These are phyloP conservation scores for Takifugu bimaculatus DNA, from an alignment of 2,113 vertebrate species.

Conservation along the genomic window DNA sequence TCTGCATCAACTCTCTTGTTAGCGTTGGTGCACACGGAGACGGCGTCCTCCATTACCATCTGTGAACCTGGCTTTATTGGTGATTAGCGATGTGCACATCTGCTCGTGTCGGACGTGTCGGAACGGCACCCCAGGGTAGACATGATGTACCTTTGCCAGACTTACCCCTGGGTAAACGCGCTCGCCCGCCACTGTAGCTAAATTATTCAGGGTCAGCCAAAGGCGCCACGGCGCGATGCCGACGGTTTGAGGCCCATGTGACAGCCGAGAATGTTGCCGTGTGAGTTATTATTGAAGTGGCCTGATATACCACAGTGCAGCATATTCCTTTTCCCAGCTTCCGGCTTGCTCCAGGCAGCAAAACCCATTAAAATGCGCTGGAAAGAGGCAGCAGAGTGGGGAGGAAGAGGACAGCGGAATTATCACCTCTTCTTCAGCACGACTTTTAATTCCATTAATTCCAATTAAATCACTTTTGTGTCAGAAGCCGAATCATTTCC, in stretches of 20 bases:
- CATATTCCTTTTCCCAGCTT: conserved; percentile 36
- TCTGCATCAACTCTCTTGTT: conserved; percentile 23
- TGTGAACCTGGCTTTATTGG: conserved; percentile 29
- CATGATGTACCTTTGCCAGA: conserved; percentile 48
- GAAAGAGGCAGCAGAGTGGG: conserved; percentile 46
- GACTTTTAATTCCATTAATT: conserved; percentile 46
- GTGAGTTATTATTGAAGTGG: conserved; percentile 58
- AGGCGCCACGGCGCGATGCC: conserved; percentile 42
- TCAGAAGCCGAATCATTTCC: conserved; percentile 29
- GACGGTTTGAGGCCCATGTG: conserved; percentile 54
- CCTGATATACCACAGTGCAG: conserved; percentile 47
- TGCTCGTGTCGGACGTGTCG: conserved; percentile 38
- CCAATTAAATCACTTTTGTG: conserved; percentile 43
- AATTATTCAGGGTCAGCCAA: conserved; percentile 59
- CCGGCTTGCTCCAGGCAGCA: conserved; percentile 54
- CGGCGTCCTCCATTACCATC: conserved; percentile 21
- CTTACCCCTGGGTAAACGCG: conserved; percentile 38
- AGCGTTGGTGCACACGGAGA: conserved; percentile 13
- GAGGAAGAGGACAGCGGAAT: conserved; percentile 30
- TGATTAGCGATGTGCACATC: conserved; percentile 45
- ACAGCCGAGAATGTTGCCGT: conserved; percentile 54
- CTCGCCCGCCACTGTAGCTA: conserved; percentile 37
- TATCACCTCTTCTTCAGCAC: conserved; percentile 22
- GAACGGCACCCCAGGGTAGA: conserved; percentile 30
- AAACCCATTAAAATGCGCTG: conserved; percentile 58